Evolutionary conservation across 2,113 vertebrate genomes (phyloP), one percentile per base, ranked within the genome.

Genomic region (Centropristis striata): DNA sequence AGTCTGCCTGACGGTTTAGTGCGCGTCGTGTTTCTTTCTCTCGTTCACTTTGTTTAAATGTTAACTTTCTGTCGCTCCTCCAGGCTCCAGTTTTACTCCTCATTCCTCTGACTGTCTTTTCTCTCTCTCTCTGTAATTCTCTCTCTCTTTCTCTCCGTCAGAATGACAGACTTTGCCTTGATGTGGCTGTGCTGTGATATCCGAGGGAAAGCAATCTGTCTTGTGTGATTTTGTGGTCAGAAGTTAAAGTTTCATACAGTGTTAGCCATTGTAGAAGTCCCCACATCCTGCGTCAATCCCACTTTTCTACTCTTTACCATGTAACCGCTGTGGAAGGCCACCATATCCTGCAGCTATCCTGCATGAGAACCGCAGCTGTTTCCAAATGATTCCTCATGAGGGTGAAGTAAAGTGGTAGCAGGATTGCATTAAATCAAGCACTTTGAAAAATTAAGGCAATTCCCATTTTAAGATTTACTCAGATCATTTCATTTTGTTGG

Each of bases 201-300:
- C 78, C 71, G n/a, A 59, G 61, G 78, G 59, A 88, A 86, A 81
- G 75, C 87, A 76, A 87, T 87, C 75, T 76, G 85, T 85, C 83
- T 76, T 36, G 57, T 83, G 82, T 59, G 75, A 86, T 86, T 86
- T 54, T 86, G 87, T 69, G 86, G 89, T 67, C 53, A 55, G 49
- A 54, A 71, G 78, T 81, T 80, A 84, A 65, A 75, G 75, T 86
- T 87, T 80, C 75, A 67, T 74, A 51, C 61, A 47, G 27, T 9
- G 49, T 69, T 84, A 54, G 73, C 75, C 80, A 64, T 83, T 81
- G 78, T 77, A 44, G 47, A 71, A 64, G 58, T 80, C 83, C 50
- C 80, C 81, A 86, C 82, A 90, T 87, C 91, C 84, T 82, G 75
- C 49, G 18, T 86, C 81, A 74, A 74, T 75, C 78, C 78, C 84